phyloP scores from a whole-genome alignment of 2,113 vertebrate genomes.

The Urocynchramus pylzowi region DNA sequence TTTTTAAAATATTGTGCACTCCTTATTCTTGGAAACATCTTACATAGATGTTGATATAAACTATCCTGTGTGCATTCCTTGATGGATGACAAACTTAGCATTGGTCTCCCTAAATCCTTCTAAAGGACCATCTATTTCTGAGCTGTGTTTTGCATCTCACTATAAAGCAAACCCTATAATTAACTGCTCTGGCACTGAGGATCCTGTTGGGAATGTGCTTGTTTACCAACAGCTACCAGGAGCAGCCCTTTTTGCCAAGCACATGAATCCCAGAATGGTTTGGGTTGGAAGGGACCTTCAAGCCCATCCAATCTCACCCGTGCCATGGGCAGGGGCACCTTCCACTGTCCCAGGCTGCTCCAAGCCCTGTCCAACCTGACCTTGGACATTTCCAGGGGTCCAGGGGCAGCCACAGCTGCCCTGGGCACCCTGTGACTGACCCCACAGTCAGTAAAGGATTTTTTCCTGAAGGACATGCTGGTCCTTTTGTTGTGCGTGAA shows the following conservation, averaged over 20 bases:
- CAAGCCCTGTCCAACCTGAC: rapidly evolving
- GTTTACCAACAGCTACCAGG: background rate
- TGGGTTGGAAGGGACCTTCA: background rate
- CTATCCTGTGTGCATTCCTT: background rate
- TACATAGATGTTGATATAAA: background rate
- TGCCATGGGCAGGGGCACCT: background rate
- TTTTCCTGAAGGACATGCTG: background rate
- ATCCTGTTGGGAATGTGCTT: background rate
- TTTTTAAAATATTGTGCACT: background rate
- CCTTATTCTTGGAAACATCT: background rate
- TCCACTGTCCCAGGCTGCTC: rapidly evolving
- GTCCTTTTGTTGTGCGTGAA: background rate
- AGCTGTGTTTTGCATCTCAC: background rate
- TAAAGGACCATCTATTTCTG: background rate
- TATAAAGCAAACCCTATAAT: background rate
- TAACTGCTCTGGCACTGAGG: background rate
- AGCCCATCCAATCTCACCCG: rapidly evolving
- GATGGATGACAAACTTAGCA: background rate
- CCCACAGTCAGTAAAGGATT: background rate
- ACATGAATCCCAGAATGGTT: rapidly evolving
- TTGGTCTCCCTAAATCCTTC: background rate
- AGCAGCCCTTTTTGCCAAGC: background rate
- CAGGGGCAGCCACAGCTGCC: background rate
- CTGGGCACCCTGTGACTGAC: background rate
- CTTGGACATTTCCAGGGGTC: background rate